Evolutionary conservation across 2,888 invertebrate species (phyloP), one percentile per base, ranked within the genome.

Genomic region (Halocaridina rubra): DNA sequence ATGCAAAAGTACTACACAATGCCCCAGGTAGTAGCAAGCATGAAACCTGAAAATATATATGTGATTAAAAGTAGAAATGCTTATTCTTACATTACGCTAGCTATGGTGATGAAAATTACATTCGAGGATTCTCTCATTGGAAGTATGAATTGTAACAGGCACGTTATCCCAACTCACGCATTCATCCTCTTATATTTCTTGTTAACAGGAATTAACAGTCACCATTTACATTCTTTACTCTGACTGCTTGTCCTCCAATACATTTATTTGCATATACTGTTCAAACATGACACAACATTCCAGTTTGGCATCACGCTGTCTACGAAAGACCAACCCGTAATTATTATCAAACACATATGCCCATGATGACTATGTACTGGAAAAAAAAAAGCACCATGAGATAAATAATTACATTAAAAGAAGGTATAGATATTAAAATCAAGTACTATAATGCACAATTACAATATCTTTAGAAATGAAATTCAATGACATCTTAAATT

Each of bases 61-160:
- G 53, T n/a, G 53, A 4, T 10, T 3, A 53, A n/a, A 5, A 53
- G 16, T 19, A 53, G 19, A n/a, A 19, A 53, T 53, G 53, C 53
- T 53, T 53, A 53, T 53, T 53, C 19, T 19, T 53, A 53, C 19
- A n/a, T n/a, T 19, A 53, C 16, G 19, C n/a, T 16, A n/a, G 53
- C 19, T 53, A 53, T 53, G 53, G n/a, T n/a, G n/a, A n/a, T n/a
- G n/a, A n/a, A 27, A 27, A 32, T 78, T 7, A 67, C 46, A 7
- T 24, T 53, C 53, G n/a, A 19, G 10, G 67, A 78, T 67, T 53
- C 29, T 33, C 71, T 39, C 4, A 24, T 59, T 80, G 80, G 72
- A 33, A 80, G 69, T 33, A 67, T 80, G 72, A 72, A 59, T 61
- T 80, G 72, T 27, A 72, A 80, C 72, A 80, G 80, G 80, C 80